Percentiles rank a stretch among this genome's conserved stretches.
Evolutionary conservation across 2,888 invertebrate genomes (phyloP).

Genomic region (Macrosiphum euphorbiae): DNA sequence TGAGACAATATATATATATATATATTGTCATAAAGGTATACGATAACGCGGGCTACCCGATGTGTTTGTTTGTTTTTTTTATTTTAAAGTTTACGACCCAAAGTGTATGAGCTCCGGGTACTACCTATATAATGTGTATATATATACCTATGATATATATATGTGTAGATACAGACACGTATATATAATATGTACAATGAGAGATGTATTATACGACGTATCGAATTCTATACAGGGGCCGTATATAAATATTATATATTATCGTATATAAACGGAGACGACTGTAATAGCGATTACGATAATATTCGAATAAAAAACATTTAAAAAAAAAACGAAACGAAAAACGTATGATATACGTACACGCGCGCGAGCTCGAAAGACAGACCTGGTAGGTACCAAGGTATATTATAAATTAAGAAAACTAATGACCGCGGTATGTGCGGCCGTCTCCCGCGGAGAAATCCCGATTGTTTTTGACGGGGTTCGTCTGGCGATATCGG

Average conservation of each 20-base stretch:
- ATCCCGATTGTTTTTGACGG: constrained; percentile 58
- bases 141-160: neutral
- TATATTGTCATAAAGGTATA: neutral
- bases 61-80: constrained; percentile 23
- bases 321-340: neutral
- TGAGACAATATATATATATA: neutral
- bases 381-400: neutral
- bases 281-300: constrained; percentile 40
- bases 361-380: neutral
- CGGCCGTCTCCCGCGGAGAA: constrained; percentile 56
- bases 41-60: constrained; percentile 19
- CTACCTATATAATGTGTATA: neutral
- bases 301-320: constrained; percentile 37
- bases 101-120: neutral
- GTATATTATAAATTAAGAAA: constrained; percentile 58
- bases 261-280: constrained; percentile 16
- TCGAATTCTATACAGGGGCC: constrained; percentile 39
- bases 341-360: neutral
- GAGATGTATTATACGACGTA: constrained; percentile 38
- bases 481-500: constrained; percentile 57
- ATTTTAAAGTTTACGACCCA: constrained; percentile 31
- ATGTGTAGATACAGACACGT: no score
- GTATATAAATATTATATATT: neutral
- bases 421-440: constrained; percentile 35
- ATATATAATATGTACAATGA: neutral